Evolutionary conservation across 2,113 vertebrate genomes (phyloP), one percentile per base, ranked within the genome.

Genomic region (Falcunculus frontatus): DNA sequence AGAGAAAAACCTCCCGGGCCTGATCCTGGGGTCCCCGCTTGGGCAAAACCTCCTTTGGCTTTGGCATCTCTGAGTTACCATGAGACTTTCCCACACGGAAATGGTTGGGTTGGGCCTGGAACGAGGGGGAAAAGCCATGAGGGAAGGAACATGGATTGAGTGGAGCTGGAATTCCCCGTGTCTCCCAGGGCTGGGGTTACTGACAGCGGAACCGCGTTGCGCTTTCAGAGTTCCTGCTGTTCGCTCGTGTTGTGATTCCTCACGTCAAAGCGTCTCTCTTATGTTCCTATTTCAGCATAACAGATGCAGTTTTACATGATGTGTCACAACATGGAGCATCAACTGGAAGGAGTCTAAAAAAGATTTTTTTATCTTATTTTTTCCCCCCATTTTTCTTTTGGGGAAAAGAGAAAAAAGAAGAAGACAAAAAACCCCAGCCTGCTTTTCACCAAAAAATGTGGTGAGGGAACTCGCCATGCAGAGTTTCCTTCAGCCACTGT

Each of bases 1-100:
- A 15, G 95, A 15, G 95, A 97, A 94, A 97, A 97, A 81, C 33
- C 97, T 98, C 96, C 95, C 32, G 62, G 93, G 90, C 80, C 81
- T 7, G 6, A 84, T 94, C 83, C 82, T 22, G 94, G 78, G 70
- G 55, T 70, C 79, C 75, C 44, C 42, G 2, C 37, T 87, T 10
- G 7, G 84, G 79, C 73, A 79, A 32, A 96, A 46, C 69, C 65
- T 70, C 10, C 46, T 42, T 42, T 4, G 23, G 56, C 32, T 47
- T 52, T 4, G 6, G 56, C 11, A 2, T 33, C 9, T 7, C 13
- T 1, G 65, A 94, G 64, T n/a, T 26, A 25, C 64, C 49, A 12
- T 19, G 47, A 78, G 39, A 6, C 67, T 59, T 52, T 39, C 26
- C 42, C 9, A 7, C 1, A 0, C 1, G 27, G 44, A 30, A 76